phyloP scores from a whole-genome alignment of 2,888 invertebrate genomes.

The Acleris sparsana region DNA sequence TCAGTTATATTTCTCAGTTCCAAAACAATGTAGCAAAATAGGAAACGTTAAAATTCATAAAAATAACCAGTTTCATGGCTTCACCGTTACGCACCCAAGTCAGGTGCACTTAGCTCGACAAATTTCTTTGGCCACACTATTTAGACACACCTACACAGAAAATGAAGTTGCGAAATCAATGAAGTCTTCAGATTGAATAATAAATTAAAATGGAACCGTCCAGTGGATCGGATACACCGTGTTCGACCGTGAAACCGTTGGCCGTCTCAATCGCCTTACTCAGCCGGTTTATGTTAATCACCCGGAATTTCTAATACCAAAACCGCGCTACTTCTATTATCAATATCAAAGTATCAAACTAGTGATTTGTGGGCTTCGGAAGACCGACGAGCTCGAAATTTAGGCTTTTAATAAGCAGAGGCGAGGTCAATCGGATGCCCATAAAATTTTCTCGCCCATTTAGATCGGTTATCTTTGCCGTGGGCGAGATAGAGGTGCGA shows the following conservation, averaged over 20 bases:
- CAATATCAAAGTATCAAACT: constrained; percentile 48
- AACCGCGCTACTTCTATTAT: constrained; percentile 49
- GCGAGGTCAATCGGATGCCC: constrained; percentile 59
- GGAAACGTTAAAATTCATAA: no score
- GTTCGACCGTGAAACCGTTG: constrained; percentile 47
- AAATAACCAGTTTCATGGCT: background rate
- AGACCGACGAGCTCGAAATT: constrained; percentile 58
- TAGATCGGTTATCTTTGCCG: constrained; percentile 50
- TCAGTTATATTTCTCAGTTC: no score
- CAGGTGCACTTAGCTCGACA: constrained; percentile 43
- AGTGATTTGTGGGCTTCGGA: constrained; percentile 64
- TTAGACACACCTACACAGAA: constrained; percentile 18
- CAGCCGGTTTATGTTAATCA: constrained; percentile 65
- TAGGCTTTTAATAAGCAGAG: constrained; percentile 50
- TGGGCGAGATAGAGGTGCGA: constrained; percentile 55
- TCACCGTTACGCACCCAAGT: constrained; percentile 7
- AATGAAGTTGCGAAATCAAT: constrained; percentile 29
- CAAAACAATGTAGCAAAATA: no score
- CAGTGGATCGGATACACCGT: constrained; percentile 19
- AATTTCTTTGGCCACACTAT: constrained; percentile 43
- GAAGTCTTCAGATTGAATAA: constrained; percentile 34
- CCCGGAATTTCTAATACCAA: constrained; percentile 57
- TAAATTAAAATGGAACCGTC: constrained; percentile 25
- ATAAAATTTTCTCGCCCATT: constrained; percentile 59
- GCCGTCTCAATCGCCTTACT: constrained; percentile 53